Conservation (phyloP, 1,140 invertebrate genomes). For the Agraylea sexmaculata region DNA sequence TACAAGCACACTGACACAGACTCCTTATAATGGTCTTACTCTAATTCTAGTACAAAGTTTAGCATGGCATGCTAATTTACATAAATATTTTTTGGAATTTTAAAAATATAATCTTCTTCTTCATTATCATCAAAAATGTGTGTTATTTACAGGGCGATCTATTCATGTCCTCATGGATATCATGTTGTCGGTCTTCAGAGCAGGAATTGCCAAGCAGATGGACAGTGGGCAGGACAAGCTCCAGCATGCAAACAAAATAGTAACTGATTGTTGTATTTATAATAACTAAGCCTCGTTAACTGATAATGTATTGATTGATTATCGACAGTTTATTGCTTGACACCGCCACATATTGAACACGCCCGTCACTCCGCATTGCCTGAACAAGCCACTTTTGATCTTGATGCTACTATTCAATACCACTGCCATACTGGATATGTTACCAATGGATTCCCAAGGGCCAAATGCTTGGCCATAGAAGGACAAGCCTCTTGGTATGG, state of each 20-base stretch:
- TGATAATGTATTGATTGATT: too few relatives aligned
- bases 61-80: too few relatives aligned
- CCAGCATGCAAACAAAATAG: conserved; percentile 83
- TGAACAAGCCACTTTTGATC: conserved; percentile 71
- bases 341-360: conserved; percentile 76
- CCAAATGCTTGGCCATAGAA: conserved; percentile 86
- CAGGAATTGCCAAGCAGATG: conserved; percentile 81
- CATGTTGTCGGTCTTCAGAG: conserved; percentile 75
- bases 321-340: conserved; percentile 68
- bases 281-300: conserved; percentile 7
- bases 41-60: too few relatives aligned
- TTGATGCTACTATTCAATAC: conserved; percentile 79
- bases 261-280: conserved; percentile 30
- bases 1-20: too few relatives aligned
- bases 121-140: too few relatives aligned
- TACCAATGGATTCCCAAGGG: conserved; percentile 68
- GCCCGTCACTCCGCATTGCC: conserved; percentile 74
- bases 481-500: conserved; percentile 81
- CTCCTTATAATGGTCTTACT: too few relatives aligned
- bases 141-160: conserved; percentile 47
- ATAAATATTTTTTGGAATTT: too few relatives aligned
- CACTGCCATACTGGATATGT: conserved; percentile 83
- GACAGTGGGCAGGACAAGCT: conserved; percentile 78
- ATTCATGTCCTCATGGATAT: conserved; percentile 76
- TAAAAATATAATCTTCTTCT: too few relatives aligned